phyloP scores from a whole-genome alignment of 2,888 invertebrate species.

The Amiota minor region DNA sequence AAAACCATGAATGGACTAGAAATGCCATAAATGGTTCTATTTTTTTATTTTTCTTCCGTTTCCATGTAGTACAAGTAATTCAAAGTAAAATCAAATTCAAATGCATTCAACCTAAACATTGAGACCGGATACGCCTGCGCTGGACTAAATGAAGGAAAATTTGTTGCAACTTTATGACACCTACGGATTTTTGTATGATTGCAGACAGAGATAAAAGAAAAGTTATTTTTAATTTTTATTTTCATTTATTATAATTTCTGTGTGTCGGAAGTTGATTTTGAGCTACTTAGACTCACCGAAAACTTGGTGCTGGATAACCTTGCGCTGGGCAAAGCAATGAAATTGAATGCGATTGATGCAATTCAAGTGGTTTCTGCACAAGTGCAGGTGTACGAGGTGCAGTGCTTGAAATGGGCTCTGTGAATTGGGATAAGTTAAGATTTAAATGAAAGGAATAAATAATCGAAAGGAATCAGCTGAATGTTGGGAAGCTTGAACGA shows the following conservation, averaged over 20 bases:
- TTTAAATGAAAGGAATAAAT: neutral
- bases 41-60: too few species aligned
- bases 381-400: slow-evolving; percentile 75
- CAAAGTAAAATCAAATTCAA: neutral
- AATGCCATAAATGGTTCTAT: too few species aligned
- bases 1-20: neutral
- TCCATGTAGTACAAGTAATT: neutral
- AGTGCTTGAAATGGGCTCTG: slow-evolving; percentile 61
- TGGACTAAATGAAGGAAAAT: slow-evolving; percentile 82
- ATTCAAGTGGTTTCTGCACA: slow-evolving; percentile 70
- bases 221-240: neutral
- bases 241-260: neutral
- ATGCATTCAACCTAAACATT: slow-evolving; percentile 76
- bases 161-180: slow-evolving; percentile 75
- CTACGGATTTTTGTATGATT: slow-evolving; percentile 56
- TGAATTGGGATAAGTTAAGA: neutral
- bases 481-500: neutral
- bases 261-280: neutral
- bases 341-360: slow-evolving; percentile 55
- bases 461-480: neutral
- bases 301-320: slow-evolving; percentile 82
- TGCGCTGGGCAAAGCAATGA: slow-evolving; percentile 82
- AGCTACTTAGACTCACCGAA: slow-evolving; percentile 76
- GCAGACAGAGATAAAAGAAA: neutral
- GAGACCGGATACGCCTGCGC: slow-evolving; percentile 85